phyloP scores from a whole-genome alignment of 2,797 vertebrate genomes.

The Gymnodraco acuticeps region DNA sequence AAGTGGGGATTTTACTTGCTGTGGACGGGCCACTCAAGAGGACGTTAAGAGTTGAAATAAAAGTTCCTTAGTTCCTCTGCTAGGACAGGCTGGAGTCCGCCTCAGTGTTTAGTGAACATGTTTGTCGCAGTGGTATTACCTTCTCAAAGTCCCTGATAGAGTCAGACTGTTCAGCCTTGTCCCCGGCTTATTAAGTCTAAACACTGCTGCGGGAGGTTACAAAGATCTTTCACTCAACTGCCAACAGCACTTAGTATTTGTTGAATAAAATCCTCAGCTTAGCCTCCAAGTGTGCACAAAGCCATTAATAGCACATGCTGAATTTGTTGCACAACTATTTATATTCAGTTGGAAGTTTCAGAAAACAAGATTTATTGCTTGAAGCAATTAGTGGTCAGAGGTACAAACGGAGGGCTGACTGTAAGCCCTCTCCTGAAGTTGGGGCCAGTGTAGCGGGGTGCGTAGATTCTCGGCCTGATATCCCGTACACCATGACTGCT shows the following conservation, averaged over 20 bases:
- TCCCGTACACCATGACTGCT: conserved; percentile 63
- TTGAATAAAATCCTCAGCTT: conserved; percentile 62
- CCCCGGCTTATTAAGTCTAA: conserved; percentile 64
- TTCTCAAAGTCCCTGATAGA: conserved; percentile 47
- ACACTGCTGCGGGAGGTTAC: conserved; percentile 62
- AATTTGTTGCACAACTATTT: conserved; percentile 78
- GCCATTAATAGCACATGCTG: conserved; percentile 68
- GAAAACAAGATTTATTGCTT: conserved; percentile 77
- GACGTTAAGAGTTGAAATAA: conserved; percentile 35
- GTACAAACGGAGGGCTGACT: conserved; percentile 58
- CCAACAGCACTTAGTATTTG: conserved; percentile 73
- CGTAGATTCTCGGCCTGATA: conserved; percentile 74
- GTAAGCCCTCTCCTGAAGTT: conserved; percentile 57
- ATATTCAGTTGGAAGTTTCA: conserved; percentile 74
- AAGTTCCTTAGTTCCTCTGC: conserved; percentile 52
- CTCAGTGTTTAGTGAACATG: conserved; percentile 34
- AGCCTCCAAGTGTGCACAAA: conserved; percentile 54
- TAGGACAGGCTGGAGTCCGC: conserved; percentile 21
- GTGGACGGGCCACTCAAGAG: not conserved
- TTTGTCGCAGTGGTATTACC: conserved; percentile 61
- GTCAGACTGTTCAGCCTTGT: conserved; percentile 63
- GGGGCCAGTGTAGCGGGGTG: conserved; percentile 54
- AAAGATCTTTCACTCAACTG: conserved; percentile 72
- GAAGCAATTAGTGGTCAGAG: conserved; percentile 76
- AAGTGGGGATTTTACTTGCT: conserved; percentile 13